phyloP scores from a whole-genome alignment of 1,140 invertebrate species.

The Caenorhabditis remanei region DNA sequence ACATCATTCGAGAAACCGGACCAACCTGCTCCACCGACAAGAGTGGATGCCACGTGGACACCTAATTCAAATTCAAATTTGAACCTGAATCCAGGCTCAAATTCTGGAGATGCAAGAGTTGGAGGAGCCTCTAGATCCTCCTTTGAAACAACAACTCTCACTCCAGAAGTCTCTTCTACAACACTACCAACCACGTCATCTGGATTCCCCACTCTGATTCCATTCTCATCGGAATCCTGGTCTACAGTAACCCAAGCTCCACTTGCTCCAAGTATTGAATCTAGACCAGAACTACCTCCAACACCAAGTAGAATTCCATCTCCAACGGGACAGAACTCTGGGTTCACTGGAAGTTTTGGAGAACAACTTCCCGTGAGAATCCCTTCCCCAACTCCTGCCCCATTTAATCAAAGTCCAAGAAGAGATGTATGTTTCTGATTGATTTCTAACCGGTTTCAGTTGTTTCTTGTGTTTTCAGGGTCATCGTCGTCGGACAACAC shows the following conservation, averaged over 20 bases:
- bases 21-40: neutral
- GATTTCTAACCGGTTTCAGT: neutral
- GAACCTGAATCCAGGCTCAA: neutral
- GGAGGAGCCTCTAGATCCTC: no score
- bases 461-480: neutral
- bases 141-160: neutral
- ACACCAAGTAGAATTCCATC: neutral
- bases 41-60: neutral
- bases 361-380: neutral
- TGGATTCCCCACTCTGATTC: constrained; percentile 30
- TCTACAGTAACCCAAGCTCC: neutral
- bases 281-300: neutral
- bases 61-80: neutral
- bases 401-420: neutral
- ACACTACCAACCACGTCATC: neutral
- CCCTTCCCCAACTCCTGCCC: neutral
- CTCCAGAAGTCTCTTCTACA: neutral
- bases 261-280: neutral
- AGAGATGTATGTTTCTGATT: neutral
- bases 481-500: constrained; percentile 20
- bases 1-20: constrained; percentile 25
- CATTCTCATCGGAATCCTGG: constrained; percentile 29
- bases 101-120: constrained; percentile 34
- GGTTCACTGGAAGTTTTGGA: neutral
- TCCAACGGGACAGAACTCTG: neutral